phyloP scores from a whole-genome alignment of 2,113 vertebrate species.

The Stercorarius parasiticus region DNA sequence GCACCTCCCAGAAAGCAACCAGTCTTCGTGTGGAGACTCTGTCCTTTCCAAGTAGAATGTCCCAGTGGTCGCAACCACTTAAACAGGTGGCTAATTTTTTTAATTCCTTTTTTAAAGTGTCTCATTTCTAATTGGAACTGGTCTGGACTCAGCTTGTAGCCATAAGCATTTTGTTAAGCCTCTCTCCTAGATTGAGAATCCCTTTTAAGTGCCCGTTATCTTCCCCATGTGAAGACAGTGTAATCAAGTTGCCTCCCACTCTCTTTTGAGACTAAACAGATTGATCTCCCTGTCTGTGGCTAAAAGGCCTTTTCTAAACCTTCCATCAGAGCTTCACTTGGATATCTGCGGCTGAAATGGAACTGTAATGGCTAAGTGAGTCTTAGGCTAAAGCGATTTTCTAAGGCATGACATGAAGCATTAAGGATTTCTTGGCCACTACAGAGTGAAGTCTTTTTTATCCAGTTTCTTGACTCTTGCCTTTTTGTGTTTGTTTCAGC shows the following conservation, averaged over 20 bases:
- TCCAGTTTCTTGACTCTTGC: background rate
- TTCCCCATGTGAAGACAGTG: background rate
- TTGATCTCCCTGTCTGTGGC: conserved; percentile 38
- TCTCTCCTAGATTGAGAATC: background rate
- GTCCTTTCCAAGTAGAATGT: background rate
- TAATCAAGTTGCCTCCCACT: conserved; percentile 23
- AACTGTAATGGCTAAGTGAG: conserved; percentile 11
- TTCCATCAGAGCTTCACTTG: conserved; percentile 22
- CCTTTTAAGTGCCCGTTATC: background rate
- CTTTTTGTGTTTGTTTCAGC: background rate
- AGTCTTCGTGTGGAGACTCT: background rate
- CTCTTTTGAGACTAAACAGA: conserved; percentile 12
- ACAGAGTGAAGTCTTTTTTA: background rate
- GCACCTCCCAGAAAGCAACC: background rate
- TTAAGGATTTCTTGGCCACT: conserved; percentile 3
- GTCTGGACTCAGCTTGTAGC: background rate
- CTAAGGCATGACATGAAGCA: background rate
- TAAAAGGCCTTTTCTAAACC: conserved; percentile 39
- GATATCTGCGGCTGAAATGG: background rate
- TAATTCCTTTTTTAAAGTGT: background rate
- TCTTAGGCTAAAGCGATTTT: conserved; percentile 36
- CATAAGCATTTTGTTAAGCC: background rate
- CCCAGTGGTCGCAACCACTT: background rate
- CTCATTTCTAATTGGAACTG: background rate
- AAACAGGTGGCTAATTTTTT: background rate